Percentiles rank a stretch among this genome's conserved stretches.
These are phyloP conservation scores for Lepilemur ruficaudatus DNA, from an alignment of 2,797 vertebrate species.

Conservation along the genomic window DNA sequence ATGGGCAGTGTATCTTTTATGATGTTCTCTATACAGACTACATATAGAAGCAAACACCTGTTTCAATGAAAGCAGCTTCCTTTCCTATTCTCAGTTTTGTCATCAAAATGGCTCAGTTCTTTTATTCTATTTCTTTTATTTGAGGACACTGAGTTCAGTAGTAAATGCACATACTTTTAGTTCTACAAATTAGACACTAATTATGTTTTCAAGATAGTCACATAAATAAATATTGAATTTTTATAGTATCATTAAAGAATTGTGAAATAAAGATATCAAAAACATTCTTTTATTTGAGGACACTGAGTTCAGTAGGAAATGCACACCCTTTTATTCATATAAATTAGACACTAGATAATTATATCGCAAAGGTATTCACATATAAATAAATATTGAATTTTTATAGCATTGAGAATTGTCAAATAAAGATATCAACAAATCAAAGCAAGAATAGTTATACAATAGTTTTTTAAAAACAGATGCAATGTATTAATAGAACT, in stretches of 20 bases:
- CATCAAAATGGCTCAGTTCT: not conserved
- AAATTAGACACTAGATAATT: not conserved
- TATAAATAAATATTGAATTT: not conserved
- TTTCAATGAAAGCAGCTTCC: not conserved
- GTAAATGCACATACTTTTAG: not conserved
- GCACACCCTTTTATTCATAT: not conserved
- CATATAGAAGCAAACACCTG: not conserved
- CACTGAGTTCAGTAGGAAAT: not conserved
- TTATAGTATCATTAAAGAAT: not conserved
- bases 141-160: not conserved
- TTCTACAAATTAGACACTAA: not conserved
- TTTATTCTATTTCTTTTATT: not conserved
- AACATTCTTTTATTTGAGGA: not conserved
- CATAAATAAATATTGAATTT: not conserved
- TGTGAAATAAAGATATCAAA: not conserved
- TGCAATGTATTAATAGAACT: not conserved
- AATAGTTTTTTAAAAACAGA: not conserved
- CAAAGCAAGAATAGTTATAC: not conserved
- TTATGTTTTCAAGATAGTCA: not conserved
- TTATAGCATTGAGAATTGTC: not conserved
- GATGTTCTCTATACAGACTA: not conserved
- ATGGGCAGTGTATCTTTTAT: not conserved
- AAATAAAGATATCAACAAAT: not conserved
- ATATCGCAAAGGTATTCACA: not conserved
- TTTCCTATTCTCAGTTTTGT: not conserved